Percentiles rank a stretch among this genome's conserved stretches.
These are phyloP conservation scores for Octomys mimax DNA, from an alignment of 2,797 vertebrate species.

Conservation along the genomic window DNA sequence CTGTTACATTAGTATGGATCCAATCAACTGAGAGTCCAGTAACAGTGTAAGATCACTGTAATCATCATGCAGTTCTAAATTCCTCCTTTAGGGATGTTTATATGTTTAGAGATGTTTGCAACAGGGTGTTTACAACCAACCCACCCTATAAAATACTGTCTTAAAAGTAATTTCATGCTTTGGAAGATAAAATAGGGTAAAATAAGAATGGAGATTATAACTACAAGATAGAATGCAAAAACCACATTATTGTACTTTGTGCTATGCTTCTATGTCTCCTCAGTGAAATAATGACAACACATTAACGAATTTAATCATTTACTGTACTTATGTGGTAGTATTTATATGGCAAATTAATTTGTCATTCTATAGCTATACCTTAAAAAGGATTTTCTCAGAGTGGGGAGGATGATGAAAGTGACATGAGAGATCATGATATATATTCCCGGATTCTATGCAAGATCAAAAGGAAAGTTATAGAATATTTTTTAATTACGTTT, in stretches of 20 bases:
- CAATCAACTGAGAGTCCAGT: neutral
- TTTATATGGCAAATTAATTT: neutral
- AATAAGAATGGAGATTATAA: neutral
- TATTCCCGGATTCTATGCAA: neutral
- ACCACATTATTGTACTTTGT: neutral
- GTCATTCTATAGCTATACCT: neutral
- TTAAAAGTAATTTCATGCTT: neutral
- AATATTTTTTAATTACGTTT: neutral
- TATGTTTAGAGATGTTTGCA: neutral
- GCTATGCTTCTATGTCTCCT: neutral
- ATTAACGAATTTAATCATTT: neutral
- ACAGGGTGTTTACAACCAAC: too few relatives aligned
- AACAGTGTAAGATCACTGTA: conserved; percentile 32
- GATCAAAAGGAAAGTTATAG: neutral
- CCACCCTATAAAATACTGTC: too few relatives aligned
- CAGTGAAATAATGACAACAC: neutral
- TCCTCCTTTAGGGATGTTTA: conserved; percentile 18
- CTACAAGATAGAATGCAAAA: neutral
- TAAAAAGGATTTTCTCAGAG: neutral
- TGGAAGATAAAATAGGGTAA: neutral
- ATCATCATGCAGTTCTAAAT: neutral
- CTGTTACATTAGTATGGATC: neutral
- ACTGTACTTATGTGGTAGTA: neutral
- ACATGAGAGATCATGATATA: neutral
- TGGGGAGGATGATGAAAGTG: neutral